These are phyloP conservation scores for Borostomias antarcticus DNA, from an alignment of 2,797 vertebrate genomes.

Conservation along the genomic window DNA sequence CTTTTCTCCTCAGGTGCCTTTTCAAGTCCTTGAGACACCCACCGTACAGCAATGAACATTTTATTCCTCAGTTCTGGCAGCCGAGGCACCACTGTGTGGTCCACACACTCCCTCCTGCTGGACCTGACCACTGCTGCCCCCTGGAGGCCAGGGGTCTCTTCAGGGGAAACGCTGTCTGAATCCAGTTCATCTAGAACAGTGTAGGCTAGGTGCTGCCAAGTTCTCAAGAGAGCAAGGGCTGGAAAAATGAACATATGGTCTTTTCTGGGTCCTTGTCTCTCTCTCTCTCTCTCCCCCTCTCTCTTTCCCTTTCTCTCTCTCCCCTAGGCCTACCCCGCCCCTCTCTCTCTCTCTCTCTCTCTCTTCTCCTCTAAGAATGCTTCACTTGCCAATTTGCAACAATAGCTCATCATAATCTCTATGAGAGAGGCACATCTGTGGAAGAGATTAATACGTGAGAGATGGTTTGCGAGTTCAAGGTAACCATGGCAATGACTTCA, in stretches of 20 bases:
- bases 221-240: conserved; percentile 32
- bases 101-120: conserved; percentile 33
- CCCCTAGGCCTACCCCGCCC: no score
- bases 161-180: conserved; percentile 32
- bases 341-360: neutral
- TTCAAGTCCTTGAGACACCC: conserved; percentile 22
- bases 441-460: conserved; percentile 57
- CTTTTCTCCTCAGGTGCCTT: conserved; percentile 6
- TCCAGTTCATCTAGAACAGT: conserved; percentile 29
- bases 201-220: conserved; percentile 29
- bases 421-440: conserved; percentile 57
- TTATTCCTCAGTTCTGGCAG: conserved; percentile 51
- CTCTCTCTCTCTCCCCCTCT: conserved; percentile 16
- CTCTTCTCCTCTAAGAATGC: conserved; percentile 27
- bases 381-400: conserved; percentile 59
- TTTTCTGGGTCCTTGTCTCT: conserved; percentile 15
- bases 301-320: neutral
- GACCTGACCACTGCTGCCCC: conserved; percentile 8
- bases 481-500: conserved; percentile 31
- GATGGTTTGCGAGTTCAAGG: neutral
- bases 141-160: no score
- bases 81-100: conserved; percentile 29
- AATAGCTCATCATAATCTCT: conserved; percentile 68
- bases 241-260: neutral
- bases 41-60: conserved; percentile 48